Evolutionary conservation across 2,888 invertebrate species (phyloP).

Genomic region (Labia minor): DNA sequence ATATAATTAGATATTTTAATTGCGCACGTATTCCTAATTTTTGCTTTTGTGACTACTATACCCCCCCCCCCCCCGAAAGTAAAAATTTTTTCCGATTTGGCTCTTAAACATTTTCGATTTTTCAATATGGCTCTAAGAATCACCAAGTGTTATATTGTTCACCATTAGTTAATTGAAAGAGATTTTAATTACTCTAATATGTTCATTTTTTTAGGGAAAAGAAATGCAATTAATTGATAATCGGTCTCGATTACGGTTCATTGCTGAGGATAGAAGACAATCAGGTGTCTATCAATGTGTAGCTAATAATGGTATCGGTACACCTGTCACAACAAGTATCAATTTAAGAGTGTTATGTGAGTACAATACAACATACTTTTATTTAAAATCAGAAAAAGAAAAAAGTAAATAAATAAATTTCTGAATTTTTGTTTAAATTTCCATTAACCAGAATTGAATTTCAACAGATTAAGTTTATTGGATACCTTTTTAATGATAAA

Average conservation of each 20-base stretch:
- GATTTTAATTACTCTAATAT: background rate
- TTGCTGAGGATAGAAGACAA: slow-evolving; percentile 52
- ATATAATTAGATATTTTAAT: no score
- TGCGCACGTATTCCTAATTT: no score
- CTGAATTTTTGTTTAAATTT: no score
- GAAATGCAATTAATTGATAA: slow-evolving; percentile 50
- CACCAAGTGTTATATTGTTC: no score
- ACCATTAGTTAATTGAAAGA: background rate
- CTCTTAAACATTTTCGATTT: no score
- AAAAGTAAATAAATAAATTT: background rate
- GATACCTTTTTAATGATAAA: no score
- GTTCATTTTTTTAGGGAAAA: slow-evolving; percentile 41
- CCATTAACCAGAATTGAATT: no score
- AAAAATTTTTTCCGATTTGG: no score
- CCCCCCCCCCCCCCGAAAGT: no score
- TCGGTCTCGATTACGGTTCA: slow-evolving; percentile 50
- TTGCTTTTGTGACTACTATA: no score
- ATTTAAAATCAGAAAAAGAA: background rate
- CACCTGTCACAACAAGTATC: slow-evolving; percentile 54
- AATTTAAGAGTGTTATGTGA: slow-evolving; percentile 61
- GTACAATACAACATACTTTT: slow-evolving; percentile 28
- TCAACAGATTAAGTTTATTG: no score
- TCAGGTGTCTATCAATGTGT: slow-evolving; percentile 57
- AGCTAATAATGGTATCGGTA: slow-evolving; percentile 64
- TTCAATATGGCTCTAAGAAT: no score